Base-by-base conservation (phyloP, 2,888 invertebrate genomes). In the Dynastes grantii region DNA sequence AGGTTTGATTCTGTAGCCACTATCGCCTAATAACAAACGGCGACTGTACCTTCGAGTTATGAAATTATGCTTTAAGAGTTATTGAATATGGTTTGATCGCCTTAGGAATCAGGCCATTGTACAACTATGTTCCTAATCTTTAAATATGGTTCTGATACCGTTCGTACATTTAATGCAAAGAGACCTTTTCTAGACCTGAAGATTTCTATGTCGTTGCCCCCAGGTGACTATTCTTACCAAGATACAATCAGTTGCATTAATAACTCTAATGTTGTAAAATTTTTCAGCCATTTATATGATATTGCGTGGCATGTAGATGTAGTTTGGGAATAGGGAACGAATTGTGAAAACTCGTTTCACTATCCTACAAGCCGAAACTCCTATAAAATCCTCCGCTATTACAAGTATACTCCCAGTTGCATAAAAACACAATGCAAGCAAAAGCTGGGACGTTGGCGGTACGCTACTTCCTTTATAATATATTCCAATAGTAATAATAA, bases 31-130 rank as follows among this genome's bases (percentile, higher is more conserved):
- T n/a, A 88, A 68, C 37, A 22, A 22, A 58, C 81, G 71, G 76
- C 84, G 79, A 8, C 76, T 80, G 80, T 67, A 80, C 70, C 76
- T 76, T 22, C 83, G 81, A 61, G 76, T 76, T 75, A 85, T 84
- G 67, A 86, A 83, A 22, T 73, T 61, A 16, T 80, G 81, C 53
- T 81, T 82, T 40, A 85, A 64, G 3, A 5, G 79, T 84, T 83
- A 79, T 85, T 84, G 76, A 87, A 86, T n/a, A 87, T 85, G 8
- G 84, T 85, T 65, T 81, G 80, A 79, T 87, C 87, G 77, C 85
- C 22, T 22, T 22, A 22, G 22, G 22, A 22, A 22, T 22, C 22
- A 22, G 22, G 22, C 22, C 22, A 22, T 22, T 22, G 22, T 22
- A 22, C 22, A 22, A 22, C 22, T 22, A 22, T 22, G 22, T 22